These are phyloP conservation scores for Trichomycterus rosablanca DNA, from an alignment of 2,113 vertebrate species.

Conservation along the genomic window DNA sequence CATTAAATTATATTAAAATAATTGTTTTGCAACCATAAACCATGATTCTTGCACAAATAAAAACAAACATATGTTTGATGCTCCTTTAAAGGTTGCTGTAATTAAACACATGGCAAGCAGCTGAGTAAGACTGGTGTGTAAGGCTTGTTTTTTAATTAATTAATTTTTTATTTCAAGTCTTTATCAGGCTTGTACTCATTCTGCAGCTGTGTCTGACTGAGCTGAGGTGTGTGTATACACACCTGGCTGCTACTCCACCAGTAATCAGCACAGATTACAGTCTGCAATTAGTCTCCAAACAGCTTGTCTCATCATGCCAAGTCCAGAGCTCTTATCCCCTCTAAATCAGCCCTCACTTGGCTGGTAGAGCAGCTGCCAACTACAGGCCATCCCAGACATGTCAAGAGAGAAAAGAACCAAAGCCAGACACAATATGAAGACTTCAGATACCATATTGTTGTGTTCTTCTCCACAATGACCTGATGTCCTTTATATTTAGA, in stretches of 20 bases:
- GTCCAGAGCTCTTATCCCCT: slow-evolving; percentile 37
- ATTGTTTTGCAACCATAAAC: too few relatives aligned
- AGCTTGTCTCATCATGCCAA: slow-evolving; percentile 40
- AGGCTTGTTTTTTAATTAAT: too few relatives aligned
- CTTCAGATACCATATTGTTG: neutral
- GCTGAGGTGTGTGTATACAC: slow-evolving; percentile 27
- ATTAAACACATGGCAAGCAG: too few relatives aligned
- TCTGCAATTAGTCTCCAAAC: slow-evolving; percentile 48
- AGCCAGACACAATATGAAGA: too few relatives aligned
- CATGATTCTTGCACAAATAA: too few relatives aligned
- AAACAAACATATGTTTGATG: too few relatives aligned
- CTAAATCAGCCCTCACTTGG: slow-evolving; percentile 33
- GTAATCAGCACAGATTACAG: slow-evolving; percentile 49
- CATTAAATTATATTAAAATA: too few relatives aligned
- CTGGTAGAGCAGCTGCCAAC: slow-evolving; percentile 20
- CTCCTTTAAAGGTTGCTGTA: too few relatives aligned
- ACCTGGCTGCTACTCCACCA: slow-evolving; percentile 38
- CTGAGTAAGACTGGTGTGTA: too few relatives aligned
- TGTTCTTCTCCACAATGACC: neutral
- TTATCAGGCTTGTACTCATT: slow-evolving; percentile 37
- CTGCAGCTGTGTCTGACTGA: slow-evolving; percentile 38
- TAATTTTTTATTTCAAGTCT: slow-evolving; percentile 22
- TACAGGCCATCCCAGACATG: slow-evolving; percentile 17
- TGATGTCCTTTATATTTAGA: neutral
- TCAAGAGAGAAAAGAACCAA: neutral